These are phyloP conservation scores for Conger conger DNA, from an alignment of 2,113 vertebrate genomes.

Conservation along the genomic window DNA sequence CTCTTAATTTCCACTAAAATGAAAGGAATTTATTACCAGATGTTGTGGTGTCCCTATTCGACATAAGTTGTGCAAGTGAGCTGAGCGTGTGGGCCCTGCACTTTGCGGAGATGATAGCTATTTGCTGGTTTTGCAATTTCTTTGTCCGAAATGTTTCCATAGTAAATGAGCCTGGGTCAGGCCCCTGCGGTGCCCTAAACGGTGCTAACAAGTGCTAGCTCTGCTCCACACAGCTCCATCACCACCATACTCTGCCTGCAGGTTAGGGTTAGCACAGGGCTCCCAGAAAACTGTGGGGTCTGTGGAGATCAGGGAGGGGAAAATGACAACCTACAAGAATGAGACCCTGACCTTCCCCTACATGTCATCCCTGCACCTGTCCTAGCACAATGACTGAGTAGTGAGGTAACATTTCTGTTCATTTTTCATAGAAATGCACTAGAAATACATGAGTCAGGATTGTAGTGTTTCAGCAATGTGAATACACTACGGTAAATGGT, in stretches of 20 bases:
- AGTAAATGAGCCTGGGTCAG: neutral
- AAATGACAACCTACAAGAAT: slow-evolving; percentile 45
- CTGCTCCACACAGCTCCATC: slow-evolving; percentile 35
- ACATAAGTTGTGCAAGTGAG: neutral
- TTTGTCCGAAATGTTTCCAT: neutral
- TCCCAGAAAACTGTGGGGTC: slow-evolving; percentile 56
- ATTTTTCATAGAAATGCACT: slow-evolving; percentile 29
- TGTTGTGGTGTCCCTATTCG: neutral
- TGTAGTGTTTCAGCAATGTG: neutral
- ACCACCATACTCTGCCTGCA: slow-evolving; percentile 32
- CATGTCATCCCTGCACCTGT: neutral
- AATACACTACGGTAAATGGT: too few species aligned
- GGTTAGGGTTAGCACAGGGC: slow-evolving; percentile 39
- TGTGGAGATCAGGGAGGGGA: slow-evolving; percentile 56
- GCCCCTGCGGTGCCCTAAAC: slow-evolving; percentile 27
- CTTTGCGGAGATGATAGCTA: neutral
- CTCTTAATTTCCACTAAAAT: neutral
- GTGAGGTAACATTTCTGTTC: neutral
- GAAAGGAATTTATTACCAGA: neutral
- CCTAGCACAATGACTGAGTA: neutral
- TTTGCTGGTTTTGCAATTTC: neutral
- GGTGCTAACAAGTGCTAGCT: slow-evolving; percentile 33
- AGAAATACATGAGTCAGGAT: slow-evolving; percentile 27
- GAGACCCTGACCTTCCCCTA: neutral
- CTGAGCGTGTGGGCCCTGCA: neutral